phyloP scores from a whole-genome alignment of 2,113 vertebrate species.

The Phocoena sinus region DNA sequence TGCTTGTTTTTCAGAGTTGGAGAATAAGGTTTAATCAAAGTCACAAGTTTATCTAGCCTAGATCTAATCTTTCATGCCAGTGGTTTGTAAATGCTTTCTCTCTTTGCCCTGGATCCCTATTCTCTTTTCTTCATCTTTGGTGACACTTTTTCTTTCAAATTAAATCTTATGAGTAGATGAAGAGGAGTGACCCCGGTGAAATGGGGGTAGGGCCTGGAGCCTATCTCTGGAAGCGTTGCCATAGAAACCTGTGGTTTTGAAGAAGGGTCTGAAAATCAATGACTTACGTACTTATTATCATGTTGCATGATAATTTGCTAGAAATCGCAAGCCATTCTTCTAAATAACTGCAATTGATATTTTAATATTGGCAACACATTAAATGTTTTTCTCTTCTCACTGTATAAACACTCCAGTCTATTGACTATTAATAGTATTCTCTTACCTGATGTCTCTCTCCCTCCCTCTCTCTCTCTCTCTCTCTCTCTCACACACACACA shows the following conservation, averaged over 20 bases:
- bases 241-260: background rate
- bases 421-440: background rate
- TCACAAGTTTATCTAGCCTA: background rate
- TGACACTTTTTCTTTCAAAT: background rate
- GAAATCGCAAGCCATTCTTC: background rate
- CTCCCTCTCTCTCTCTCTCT: background rate
- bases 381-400: background rate
- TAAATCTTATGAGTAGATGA: background rate
- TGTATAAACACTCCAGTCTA: background rate
- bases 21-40: background rate
- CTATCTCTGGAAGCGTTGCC: background rate
- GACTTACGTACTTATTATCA: background rate
- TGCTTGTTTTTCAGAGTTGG: background rate
- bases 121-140: background rate
- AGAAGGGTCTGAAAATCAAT: background rate
- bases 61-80: background rate
- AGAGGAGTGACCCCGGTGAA: background rate
- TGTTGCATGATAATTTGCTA: background rate
- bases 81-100: background rate
- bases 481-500: background rate
- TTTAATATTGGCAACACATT: background rate
- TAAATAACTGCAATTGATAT: background rate
- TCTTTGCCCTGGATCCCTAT: background rate
- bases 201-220: background rate
- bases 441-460: background rate